Evolutionary conservation across 1,140 invertebrate species (phyloP), one percentile per base, ranked within the genome.

Genomic region (Plutomurus gul): DNA sequence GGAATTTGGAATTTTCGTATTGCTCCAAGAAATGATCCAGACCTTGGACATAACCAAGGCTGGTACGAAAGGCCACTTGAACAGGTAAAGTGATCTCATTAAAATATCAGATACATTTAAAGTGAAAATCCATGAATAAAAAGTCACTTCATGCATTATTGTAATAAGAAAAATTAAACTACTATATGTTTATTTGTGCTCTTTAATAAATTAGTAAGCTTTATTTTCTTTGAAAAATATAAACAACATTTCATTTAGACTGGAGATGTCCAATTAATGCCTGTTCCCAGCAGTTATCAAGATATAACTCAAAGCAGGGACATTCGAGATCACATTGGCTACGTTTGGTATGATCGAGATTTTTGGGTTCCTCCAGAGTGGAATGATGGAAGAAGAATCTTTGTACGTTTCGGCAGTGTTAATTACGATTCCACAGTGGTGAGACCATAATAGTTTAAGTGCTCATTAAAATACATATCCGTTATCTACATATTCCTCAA

Each of bases 221-320:
- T n/a, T n/a, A n/a, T n/a, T n/a, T n/a, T n/a, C n/a, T n/a, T 25
- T 10, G 43, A 47, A n/a, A 8, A 47, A 7, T 47, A 10, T 47
- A 4, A 7, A n/a, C n/a, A 47, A 8, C n/a, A 5, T 30, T 33
- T 11, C 16, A 11, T 60, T 60, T 60, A 85, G 81, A 84, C 82
- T 33, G 85, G 85, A 18, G 77, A 86, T 77, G 87, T 89, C 0
- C 88, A 90, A 39, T 89, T 92, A 25, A 98, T 98, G 95, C 96
- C 97, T 18, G 96, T 99, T 13, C 97, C 97, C 0, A 92, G 95
- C 0, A 97, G 95, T 83, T 99, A 95, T 87, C 99, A 99, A 86
- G 97, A 99, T 85, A 91, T 99, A n/a, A 95, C 95, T 0, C 91
- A 93, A 78, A 93, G 96, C 27, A 88, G 87, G 22, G 86, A 88